Conservation (phyloP, 2,888 invertebrate species). For the Scaptomyza polygonia region DNA sequence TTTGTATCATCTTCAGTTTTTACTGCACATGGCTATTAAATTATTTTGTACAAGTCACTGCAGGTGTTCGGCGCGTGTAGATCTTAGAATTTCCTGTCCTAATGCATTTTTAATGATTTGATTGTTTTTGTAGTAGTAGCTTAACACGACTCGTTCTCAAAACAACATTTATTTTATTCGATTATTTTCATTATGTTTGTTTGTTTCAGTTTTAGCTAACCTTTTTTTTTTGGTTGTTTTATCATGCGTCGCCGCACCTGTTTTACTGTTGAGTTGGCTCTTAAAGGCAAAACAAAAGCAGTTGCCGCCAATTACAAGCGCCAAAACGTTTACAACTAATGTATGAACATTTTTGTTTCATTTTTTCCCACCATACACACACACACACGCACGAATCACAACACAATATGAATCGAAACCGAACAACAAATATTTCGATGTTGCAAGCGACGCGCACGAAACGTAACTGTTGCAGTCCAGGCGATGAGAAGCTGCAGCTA, state of each 20-base stretch:
- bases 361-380: constrained; percentile 53
- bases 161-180: background rate
- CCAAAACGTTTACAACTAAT: constrained; percentile 68
- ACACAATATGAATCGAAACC: constrained; percentile 30
- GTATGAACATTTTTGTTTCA: constrained; percentile 50
- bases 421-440: constrained; percentile 47
- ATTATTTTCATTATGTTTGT: constrained; percentile 10
- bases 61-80: constrained; percentile 55
- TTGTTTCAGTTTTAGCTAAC: background rate
- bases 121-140: constrained; percentile 15
- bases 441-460: constrained; percentile 66
- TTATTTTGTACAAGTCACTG: constrained; percentile 68
- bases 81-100: constrained; percentile 36
- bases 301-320: constrained; percentile 75
- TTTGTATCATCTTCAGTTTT: constrained; percentile 35
- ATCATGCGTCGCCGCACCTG: constrained; percentile 69
- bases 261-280: constrained; percentile 53
- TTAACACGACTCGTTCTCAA: constrained; percentile 12
- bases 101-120: constrained; percentile 73
- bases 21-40: constrained; percentile 21
- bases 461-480: constrained; percentile 57
- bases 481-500: constrained; percentile 58
- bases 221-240: constrained; percentile 28
- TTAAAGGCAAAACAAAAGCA: constrained; percentile 70
- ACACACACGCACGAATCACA: constrained; percentile 26